Percentiles rank a stretch among this genome's conserved stretches.
Evolutionary conservation across 1,140 invertebrate species (phyloP).

Genomic region (Solenopsis fugax): DNA sequence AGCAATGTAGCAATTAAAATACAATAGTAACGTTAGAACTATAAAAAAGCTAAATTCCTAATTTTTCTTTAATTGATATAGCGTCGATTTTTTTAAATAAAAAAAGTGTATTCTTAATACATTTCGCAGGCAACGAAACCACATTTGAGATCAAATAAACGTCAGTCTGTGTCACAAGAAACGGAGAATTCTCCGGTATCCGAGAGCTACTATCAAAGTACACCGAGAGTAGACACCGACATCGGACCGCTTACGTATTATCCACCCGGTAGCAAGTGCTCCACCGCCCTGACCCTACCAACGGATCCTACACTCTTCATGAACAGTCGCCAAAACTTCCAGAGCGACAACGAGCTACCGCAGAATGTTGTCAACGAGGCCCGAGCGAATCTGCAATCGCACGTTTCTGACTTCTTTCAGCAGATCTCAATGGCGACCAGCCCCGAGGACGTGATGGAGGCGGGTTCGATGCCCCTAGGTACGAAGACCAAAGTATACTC

Average conservation of each 20-base stretch:
- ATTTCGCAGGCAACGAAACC: constrained; percentile 82
- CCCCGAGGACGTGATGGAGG: constrained; percentile 86
- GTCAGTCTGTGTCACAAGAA: constrained; percentile 79
- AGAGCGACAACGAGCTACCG: constrained; percentile 79
- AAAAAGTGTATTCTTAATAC: neutral
- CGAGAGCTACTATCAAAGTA: constrained; percentile 85
- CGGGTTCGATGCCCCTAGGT: constrained; percentile 79
- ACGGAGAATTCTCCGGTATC: constrained; percentile 76
- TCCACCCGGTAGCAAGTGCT: constrained; percentile 64
- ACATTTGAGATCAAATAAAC: constrained; percentile 79
- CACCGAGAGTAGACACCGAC: constrained; percentile 84
- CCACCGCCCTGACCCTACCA: constrained; percentile 79
- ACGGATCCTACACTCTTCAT: constrained; percentile 76
- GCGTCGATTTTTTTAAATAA: neutral
- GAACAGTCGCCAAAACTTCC: constrained; percentile 73
- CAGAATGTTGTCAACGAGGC: constrained; percentile 83
- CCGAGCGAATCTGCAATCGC: constrained; percentile 83
- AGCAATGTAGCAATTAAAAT: too few relatives aligned
- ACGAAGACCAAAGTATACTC: constrained; percentile 71
- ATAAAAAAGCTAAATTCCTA: neutral
- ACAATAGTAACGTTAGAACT: neutral
- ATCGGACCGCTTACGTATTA: constrained; percentile 83
- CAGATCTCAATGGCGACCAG: constrained; percentile 87
- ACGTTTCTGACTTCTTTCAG: constrained; percentile 87
- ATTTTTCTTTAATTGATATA: neutral